Evolutionary conservation across 2,888 invertebrate genomes (phyloP), one percentile per base, ranked within the genome.

Genomic region (Opisthograptis luteolata): DNA sequence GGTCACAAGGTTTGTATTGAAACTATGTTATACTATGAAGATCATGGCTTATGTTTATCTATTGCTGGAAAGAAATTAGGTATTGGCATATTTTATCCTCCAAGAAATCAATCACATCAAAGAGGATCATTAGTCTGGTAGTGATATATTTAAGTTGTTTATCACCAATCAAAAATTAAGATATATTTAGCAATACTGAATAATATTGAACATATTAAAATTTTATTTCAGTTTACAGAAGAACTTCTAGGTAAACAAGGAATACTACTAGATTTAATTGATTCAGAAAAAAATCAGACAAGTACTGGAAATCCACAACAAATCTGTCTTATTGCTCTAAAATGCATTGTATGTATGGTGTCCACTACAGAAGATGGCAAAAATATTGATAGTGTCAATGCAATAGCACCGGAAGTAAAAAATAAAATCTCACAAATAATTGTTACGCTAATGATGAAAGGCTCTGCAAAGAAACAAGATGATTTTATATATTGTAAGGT

Each of bases 401-500:
- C 60, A 7, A 17, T 75, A 9, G 39, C 74, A 65, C 41, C 68
- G 3, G 79, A 81, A 47, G 51, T 73, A 5, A 87, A 84, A 55
- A 70, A 87, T 50, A 64, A 75, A 30, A 81, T 91, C 43, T 80
- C 84, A 19, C 63, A 81, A 63, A 60, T 85, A 42, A 79, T 91
- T 61, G 59, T 91, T 14, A 76, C 70, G 36, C 81, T 86, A 62
- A 61, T 92, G 28, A 70, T 84, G 69, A 82, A 70, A 49, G 81
- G 84, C 5, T 72, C 70, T 52, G 56, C 62, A 13, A 81, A 77
- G 47, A 64, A 67, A 34, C 77, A 82, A 57, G 88, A 91, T 77
- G 87, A 91, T 55, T 79, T 89, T 62, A 67, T 88, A 28, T 86
- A 88, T 68, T 88, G 84, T 67, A 92, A 92, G 81, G 92, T 92